phyloP scores from a whole-genome alignment of 2,888 invertebrate species.

The Tachina fera region DNA sequence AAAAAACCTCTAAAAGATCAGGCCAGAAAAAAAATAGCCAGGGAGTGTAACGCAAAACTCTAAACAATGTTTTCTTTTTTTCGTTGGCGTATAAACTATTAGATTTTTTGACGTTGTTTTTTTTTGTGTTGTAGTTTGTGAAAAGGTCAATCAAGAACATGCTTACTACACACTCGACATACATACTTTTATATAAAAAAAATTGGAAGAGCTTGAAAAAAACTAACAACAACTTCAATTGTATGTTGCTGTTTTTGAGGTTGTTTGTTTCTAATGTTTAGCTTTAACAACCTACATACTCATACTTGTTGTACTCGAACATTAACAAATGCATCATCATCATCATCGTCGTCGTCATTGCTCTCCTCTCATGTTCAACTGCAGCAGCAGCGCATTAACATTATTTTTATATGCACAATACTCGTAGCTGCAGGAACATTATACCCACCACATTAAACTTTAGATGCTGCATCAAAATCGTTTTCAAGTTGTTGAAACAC shows the following conservation, averaged over 20 bases:
- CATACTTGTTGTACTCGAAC: slow-evolving; percentile 26
- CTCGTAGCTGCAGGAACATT: slow-evolving; percentile 45
- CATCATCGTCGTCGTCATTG: slow-evolving; percentile 4
- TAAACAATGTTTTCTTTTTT: slow-evolving; percentile 5
- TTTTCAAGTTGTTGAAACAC: slow-evolving; percentile 10
- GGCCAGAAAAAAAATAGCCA: background rate
- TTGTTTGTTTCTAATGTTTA: slow-evolving; percentile 61
- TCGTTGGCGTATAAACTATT: slow-evolving; percentile 6
- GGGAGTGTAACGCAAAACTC: slow-evolving; percentile 16
- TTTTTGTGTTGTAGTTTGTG: slow-evolving; percentile 37
- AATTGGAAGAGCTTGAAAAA: background rate
- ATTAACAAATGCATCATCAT: slow-evolving; percentile 59
- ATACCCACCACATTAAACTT: slow-evolving; percentile 69
- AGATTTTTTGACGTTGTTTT: slow-evolving; percentile 8
- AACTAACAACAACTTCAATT: slow-evolving; percentile 40
- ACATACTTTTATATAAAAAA: slow-evolving; percentile 37
- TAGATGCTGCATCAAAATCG: slow-evolving; percentile 55
- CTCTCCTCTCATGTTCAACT: slow-evolving; percentile 21
- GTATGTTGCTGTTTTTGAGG: slow-evolving; percentile 57
- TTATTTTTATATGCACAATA: slow-evolving; percentile 38
- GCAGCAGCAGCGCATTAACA: slow-evolving; percentile 50
- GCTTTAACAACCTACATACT: slow-evolving; percentile 61
- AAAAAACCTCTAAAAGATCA: slow-evolving; percentile 16
- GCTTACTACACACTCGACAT: slow-evolving; percentile 61
- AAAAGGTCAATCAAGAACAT: slow-evolving; percentile 71